A percentile compares a stretch with the other conserved stretches of the same genome.
Evolutionary conservation across 2,113 vertebrate species (phyloP).

Genomic region (Junco hyemalis): DNA sequence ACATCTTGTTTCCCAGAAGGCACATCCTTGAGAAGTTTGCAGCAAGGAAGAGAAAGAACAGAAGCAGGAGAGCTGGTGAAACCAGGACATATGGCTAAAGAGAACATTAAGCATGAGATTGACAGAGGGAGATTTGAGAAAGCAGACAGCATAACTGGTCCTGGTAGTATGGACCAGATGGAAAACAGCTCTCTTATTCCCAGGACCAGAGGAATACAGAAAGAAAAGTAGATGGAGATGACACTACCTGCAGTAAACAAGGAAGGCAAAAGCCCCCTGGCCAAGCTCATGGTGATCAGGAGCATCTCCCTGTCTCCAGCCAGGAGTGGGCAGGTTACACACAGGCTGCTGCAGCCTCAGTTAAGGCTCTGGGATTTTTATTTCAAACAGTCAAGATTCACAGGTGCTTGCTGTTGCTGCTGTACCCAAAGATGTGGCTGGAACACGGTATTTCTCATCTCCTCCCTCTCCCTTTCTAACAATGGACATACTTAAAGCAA

Average conservation of each 20-base stretch:
- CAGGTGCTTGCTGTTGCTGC: background rate
- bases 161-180: background rate
- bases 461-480: background rate
- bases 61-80: background rate
- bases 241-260: background rate
- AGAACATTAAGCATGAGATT: background rate
- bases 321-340: background rate
- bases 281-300: background rate
- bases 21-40: background rate
- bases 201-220: background rate
- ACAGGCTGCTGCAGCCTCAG: background rate
- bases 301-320: background rate
- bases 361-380: background rate
- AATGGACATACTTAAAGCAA: background rate
- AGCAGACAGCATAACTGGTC: background rate
- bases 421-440: background rate
- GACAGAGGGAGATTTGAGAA: background rate
- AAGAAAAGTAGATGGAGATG: background rate
- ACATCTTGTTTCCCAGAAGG: background rate
- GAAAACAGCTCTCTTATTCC: slow-evolving; percentile 11
- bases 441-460: background rate
- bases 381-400: background rate
- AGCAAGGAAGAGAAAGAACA: background rate
- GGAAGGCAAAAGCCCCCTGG: background rate
- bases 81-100: slow-evolving; percentile 12